Conservation (phyloP, 2,888 invertebrate species). For the Saturnia pavonia region DNA sequence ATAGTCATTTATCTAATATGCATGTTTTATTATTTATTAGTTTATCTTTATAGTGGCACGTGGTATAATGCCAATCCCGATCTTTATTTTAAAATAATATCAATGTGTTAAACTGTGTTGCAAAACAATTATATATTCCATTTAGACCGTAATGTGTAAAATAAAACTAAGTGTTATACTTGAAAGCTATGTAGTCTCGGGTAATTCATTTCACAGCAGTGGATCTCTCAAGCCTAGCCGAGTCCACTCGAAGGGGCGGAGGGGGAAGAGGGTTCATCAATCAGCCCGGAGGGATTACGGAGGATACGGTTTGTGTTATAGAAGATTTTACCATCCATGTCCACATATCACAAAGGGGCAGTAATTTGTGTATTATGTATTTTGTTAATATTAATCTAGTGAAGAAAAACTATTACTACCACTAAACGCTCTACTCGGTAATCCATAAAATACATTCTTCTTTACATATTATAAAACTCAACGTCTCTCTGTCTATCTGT, state of each 20-base stretch:
- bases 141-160: conserved; percentile 38
- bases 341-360: background rate
- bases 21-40: too few species aligned
- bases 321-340: conserved; percentile 19
- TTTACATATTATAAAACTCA: too few species aligned
- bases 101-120: too few species aligned
- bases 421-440: too few species aligned
- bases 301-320: conserved; percentile 39
- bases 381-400: background rate
- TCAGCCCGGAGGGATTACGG: conserved; percentile 78
- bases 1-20: too few species aligned
- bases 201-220: conserved; percentile 72
- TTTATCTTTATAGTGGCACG: too few species aligned
- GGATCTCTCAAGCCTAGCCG: conserved; percentile 69
- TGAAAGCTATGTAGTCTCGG: conserved; percentile 51
- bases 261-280: conserved; percentile 71
- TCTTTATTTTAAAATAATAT: background rate
- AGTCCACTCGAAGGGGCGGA: conserved; percentile 39
- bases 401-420: too few species aligned
- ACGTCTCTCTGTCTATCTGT: too few species aligned
- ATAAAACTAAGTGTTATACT: conserved; percentile 48
- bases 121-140: conserved; percentile 10
- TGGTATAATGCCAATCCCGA: too few species aligned
- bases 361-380: background rate
- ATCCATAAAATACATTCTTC: too few species aligned